Evolutionary conservation across 1,140 invertebrate genomes (phyloP), one percentile per base, ranked within the genome.

Genomic region (Drosophila lacertosa): DNA sequence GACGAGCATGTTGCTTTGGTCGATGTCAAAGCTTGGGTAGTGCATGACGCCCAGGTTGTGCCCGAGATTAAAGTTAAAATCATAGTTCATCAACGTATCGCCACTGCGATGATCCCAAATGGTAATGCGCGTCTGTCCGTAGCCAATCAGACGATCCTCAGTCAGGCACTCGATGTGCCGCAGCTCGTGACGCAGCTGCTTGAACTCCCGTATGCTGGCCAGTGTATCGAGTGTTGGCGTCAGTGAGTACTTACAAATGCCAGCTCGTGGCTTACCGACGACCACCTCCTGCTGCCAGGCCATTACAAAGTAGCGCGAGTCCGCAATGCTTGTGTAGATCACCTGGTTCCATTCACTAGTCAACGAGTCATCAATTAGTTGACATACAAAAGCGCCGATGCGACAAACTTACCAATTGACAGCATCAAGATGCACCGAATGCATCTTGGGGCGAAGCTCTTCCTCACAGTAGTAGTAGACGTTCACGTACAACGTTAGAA

Each of bases 101-200:
- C 90, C 90, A 13, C 90, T 91, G 35, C 84, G 89, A 74, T 91
- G 90, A 63, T 91, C 90, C 90, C 90, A 91, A 35, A 91, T 73
- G 0, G 90, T 91, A 11, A 91, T 54, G 0, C 80, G 84, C 7
- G 74, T 70, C 13, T 58, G 54, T 0, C 90, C 90, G 35, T 90
- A 91, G 4, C 90, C 90, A 42, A 91, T 80, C 4, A 91, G 40
- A 5, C 88, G 83, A 39, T 91, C 90, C 44, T 91, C 90, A 37
- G 67, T 79, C 15, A 89, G 18, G 59, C 88, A 89, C 54, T 91
- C 84, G 37, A 91, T 74, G 44, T 88, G 77, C 2, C 54, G 55
- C 6, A 91, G 67, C 16, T 74, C 77, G 59, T 91, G 84, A 5
- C 81, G 73, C 40, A 91, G 51, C 55, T 74, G 77, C 20, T 91